Evolutionary conservation across 1,140 invertebrate genomes (phyloP), one percentile per base, ranked within the genome.

Genomic region (Drosophila suzukii): DNA sequence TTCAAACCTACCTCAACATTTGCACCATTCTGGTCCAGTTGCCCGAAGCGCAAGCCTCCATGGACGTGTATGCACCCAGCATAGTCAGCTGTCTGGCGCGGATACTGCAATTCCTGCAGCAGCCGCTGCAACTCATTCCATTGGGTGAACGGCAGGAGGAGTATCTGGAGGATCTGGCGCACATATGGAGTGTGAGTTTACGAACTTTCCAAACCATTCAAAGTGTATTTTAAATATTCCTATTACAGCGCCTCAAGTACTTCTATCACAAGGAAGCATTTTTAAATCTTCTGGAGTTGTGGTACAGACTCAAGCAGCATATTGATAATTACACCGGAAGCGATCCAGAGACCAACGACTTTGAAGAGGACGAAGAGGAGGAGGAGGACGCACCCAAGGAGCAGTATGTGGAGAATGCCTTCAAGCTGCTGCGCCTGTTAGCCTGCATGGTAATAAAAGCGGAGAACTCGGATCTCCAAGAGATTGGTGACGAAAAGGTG

Each of bases 11-110:
- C 70, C 74, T 91, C 30, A 92, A 92, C 53, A 91, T 92, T 30
- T 90, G 91, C 62, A 83, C 88, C 15, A 92, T 92, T 39, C 66
- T 92, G 13, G 81, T 91, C n/a, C 91, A 92, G 55, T 76, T 92
- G 49, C 85, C 85, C 8, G 73, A 89, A 24, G 90, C 90, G 11
- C 71, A 78, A 46, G 43, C 60, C 8, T 77, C 68, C 10, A 91
- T 91, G 75, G 66, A 78, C 32, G 50, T 50, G 1, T 75, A 80
- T 30, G 66, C 81, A 15, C 24, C 78, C 11, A 84, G 78, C 32
- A 78, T 92, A 20, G 67, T 91, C 51, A 70, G 53, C n/a, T 88
- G 83, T 15, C 36, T 88, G 0, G 76, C 67, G 15, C 72, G 83
- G 10, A 88, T 88, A 20, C 20, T 88, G 27, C 15, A 76, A 36